Percentiles rank a stretch among this genome's conserved stretches.
Evolutionary conservation across 53 echinoderm and acorn worm species (phyloP).

Genomic region (Antedon mediterranea): DNA sequence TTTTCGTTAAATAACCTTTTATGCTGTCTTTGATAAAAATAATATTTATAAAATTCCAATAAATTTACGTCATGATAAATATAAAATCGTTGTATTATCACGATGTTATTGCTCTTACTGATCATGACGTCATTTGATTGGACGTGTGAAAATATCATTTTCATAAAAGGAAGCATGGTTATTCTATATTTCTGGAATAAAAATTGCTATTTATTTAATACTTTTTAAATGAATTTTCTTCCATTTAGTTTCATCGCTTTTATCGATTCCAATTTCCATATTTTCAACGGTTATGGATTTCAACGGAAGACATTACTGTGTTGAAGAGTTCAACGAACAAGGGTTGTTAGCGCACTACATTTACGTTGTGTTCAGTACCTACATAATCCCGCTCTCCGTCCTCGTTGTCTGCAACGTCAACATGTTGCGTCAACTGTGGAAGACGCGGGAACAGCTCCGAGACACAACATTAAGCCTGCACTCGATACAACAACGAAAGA

Average conservation of each 20-base stretch:
- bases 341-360: constrained; percentile 29
- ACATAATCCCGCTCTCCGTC: constrained; percentile 61
- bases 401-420: constrained; percentile 70
- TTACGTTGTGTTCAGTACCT: constrained; percentile 57
- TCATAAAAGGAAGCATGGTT: no score
- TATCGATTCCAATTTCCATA: constrained; percentile 66
- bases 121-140: no score
- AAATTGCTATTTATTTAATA: no score
- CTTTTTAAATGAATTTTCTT: background rate
- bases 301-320: constrained; percentile 14
- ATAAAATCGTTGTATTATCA: no score
- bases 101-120: no score
- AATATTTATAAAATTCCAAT: no score
- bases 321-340: constrained; percentile 40
- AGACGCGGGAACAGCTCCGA: background rate
- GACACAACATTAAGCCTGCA: background rate
- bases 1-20: no score
- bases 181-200: no score
- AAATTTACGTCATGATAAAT: no score
- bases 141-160: no score
- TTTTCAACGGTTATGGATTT: background rate
- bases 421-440: constrained; percentile 86
- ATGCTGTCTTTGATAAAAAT: no score
- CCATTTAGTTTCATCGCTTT: constrained; percentile 43
- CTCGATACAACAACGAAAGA: constrained; percentile 38